phyloP scores from a whole-genome alignment of 2,113 vertebrate genomes.

The Noctilio leporinus region DNA sequence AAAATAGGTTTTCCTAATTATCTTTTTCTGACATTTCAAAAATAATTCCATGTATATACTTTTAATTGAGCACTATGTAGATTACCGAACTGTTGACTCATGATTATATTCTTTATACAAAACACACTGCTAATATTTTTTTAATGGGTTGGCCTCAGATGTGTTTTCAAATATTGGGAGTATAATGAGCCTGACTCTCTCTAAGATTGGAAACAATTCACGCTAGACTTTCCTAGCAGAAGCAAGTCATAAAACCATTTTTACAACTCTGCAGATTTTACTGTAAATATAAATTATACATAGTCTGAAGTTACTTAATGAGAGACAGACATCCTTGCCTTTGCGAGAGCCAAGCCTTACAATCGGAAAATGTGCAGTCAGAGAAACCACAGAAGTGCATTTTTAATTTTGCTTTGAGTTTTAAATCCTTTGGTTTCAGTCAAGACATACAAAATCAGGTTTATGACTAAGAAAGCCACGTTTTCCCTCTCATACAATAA shows the following conservation, averaged over 20 bases:
- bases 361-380: background rate
- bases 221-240: background rate
- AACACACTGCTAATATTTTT: background rate
- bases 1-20: background rate
- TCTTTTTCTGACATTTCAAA: background rate
- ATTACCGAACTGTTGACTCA: background rate
- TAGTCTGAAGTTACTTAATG: background rate
- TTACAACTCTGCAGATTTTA: background rate
- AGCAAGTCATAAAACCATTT: background rate
- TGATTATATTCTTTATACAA: background rate
- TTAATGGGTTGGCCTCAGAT: background rate
- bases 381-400: background rate
- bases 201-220: background rate
- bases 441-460: background rate
- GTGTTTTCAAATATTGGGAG: background rate
- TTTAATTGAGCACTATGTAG: background rate
- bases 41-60: background rate
- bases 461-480: slow-evolving; percentile 25
- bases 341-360: background rate
- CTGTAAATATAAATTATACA: background rate
- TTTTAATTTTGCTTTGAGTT: background rate
- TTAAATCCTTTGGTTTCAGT: slow-evolving; percentile 24
- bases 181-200: background rate
- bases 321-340: background rate
- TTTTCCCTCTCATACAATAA: background rate